Base-by-base conservation (phyloP, 35 echinoderm and acorn worm genomes). In the Apostichopus japonicus region DNA sequence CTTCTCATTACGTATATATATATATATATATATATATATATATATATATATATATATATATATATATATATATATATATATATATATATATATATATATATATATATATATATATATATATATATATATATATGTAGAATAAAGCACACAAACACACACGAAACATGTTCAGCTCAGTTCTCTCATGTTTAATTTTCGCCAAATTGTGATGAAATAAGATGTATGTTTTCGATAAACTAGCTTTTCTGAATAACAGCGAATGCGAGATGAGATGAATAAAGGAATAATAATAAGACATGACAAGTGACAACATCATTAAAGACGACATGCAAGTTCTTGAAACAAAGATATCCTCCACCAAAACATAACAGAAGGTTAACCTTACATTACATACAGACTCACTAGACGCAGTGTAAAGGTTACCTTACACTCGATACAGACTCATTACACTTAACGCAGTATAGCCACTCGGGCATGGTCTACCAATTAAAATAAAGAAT, bases 191-290 rank as follows among this genome's bases (percentile, higher is more conserved):
- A 65, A 19, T 73, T 73, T 73, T 73, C 70, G 70, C 70, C 70
- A 73, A 61, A 61, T 73, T 19, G 70, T 73, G 70, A 73, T 73
- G 70, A 73, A 73, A 73, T 73, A 16, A 11, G 70, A 73, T 73
- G n/a, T 73, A 73, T 73, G 70, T 73, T 73, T 61, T 17, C 70
- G 70, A 73, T 73, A 73, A 73, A 73, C 10, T 73, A 22, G 70
- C n/a, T 73, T 73, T 73, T 73, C 19, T 73, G 11, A 19, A 19
- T 19, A 75, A 75, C 71, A 75, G n/a, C 17, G n/a, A 75, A 75
- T 75, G 71, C 71, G n/a, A 75, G 13, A 75, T 75, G n/a, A 75
- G 13, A 75, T 75, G 71, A 75, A 23, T 75, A 75, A 75, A 75
- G 71, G 17, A 75, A 75, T 75, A 75, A 75, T 75, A 23, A 1